phyloP scores from a whole-genome alignment of 2,113 vertebrate species.

The Thymallus thymallus region DNA sequence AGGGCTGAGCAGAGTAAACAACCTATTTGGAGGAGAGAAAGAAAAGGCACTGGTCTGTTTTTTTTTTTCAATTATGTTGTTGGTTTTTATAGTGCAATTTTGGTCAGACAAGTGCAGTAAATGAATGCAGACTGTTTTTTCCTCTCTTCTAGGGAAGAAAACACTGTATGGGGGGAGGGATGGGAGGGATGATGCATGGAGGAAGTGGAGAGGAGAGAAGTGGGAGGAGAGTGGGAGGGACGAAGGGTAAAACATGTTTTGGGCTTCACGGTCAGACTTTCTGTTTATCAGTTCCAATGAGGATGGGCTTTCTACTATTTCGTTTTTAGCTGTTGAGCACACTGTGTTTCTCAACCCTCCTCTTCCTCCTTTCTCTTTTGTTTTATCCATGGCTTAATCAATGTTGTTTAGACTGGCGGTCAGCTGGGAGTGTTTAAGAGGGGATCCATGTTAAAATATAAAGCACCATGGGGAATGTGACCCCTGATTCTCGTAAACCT shows the following conservation, averaged over 20 bases:
- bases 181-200: conserved; percentile 4
- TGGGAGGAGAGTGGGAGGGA: conserved; percentile 24
- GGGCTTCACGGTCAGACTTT: conserved; percentile 24
- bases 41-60: conserved; percentile 47
- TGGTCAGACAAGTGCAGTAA: conserved; percentile 54
- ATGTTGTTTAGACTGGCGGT: conserved; percentile 24
- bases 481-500: conserved; percentile 63
- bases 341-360: conserved; percentile 31
- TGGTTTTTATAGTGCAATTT: conserved; percentile 51
- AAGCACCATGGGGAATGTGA: conserved; percentile 60
- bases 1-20: conserved; percentile 31
- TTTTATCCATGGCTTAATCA: conserved; percentile 45
- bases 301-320: neutral
- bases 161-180: conserved; percentile 27
- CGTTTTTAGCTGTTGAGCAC: neutral
- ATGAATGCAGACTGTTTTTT: conserved; percentile 63
- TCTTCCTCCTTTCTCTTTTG: conserved; percentile 8
- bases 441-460: conserved; percentile 59
- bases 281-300: neutral
- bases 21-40: conserved; percentile 33
- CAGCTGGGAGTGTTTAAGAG: conserved; percentile 66
- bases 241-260: conserved; percentile 30
- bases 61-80: conserved; percentile 57
- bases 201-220: conserved; percentile 24
- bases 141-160: conserved; percentile 50